Evolutionary conservation across 2,797 vertebrate species (phyloP).

Genomic region (Peromyscus melanophrys): DNA sequence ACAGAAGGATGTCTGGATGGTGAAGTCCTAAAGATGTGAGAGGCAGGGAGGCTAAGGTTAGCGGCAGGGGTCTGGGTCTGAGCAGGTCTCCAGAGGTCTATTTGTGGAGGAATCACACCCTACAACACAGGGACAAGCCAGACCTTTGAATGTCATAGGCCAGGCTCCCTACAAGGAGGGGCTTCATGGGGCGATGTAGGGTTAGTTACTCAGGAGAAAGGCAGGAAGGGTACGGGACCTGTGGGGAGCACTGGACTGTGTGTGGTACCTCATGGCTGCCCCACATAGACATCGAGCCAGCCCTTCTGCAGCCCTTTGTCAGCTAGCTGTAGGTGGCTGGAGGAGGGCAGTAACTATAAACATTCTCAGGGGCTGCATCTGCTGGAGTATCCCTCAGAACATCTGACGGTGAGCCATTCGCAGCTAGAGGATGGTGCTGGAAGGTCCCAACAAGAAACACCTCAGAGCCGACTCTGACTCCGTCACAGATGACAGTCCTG

Average conservation of each 20-base stretch:
- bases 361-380: neutral
- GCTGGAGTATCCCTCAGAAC: neutral
- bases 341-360: neutral
- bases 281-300: neutral
- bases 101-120: neutral
- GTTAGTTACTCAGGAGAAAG: neutral
- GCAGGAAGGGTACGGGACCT: neutral
- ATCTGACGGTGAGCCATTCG: neutral
- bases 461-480: no score
- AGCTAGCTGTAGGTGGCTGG: neutral
- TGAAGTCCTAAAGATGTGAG: neutral
- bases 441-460: neutral
- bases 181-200: no score
- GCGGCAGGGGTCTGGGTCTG: neutral
- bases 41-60: neutral
- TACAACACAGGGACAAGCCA: rapidly evolving
- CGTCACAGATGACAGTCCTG: rapidly evolving
- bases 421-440: neutral
- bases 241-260: neutral
- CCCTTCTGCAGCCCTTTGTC: neutral
- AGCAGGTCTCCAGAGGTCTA: neutral
- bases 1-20: neutral
- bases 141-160: neutral
- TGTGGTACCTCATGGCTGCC: neutral
- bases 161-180: neutral